Evolutionary conservation across 2,888 invertebrate species (phyloP).

Genomic region (Volucella bombylans): DNA sequence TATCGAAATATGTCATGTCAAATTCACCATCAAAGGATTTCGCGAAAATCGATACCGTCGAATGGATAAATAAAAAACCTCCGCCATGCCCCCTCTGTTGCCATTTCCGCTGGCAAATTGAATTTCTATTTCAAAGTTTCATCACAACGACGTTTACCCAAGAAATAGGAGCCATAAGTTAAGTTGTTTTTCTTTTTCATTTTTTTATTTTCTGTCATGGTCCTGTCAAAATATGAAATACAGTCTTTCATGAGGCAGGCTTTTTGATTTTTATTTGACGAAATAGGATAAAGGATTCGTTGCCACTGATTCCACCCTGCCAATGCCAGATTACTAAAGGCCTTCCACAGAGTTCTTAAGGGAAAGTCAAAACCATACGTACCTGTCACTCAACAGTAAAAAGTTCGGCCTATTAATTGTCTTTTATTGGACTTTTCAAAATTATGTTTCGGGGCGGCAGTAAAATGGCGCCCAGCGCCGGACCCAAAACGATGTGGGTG

Average conservation of each 20-base stretch:
- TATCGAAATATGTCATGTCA: constrained; percentile 55
- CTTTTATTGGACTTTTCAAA: constrained; percentile 51
- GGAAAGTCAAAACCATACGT: constrained; percentile 46
- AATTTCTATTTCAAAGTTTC: constrained; percentile 53
- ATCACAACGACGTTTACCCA: constrained; percentile 22
- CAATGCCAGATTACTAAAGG: neutral
- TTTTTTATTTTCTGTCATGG: neutral
- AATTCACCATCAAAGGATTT: constrained; percentile 54
- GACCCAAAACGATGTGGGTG: neutral
- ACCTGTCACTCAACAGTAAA: constrained; percentile 34
- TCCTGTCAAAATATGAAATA: constrained; percentile 40
- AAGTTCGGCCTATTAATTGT: constrained; percentile 34
- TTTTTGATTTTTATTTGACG: constrained; percentile 39
- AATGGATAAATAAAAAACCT: constrained; percentile 38
- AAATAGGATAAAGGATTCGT: constrained; percentile 8
- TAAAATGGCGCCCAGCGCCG: constrained; percentile 22
- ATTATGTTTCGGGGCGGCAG: constrained; percentile 23
- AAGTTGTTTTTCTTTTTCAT: neutral
- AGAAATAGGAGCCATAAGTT: constrained; percentile 28
- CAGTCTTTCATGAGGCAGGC: constrained; percentile 14
- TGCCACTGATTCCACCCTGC: neutral
- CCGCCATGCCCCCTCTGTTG: neutral
- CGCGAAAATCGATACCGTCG: constrained; percentile 21
- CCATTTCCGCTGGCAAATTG: constrained; percentile 29
- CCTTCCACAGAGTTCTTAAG: neutral